Evolutionary conservation across 1,140 invertebrate genomes (phyloP), one percentile per base, ranked within the genome.

Genomic region (Hypsibius dujardini): DNA sequence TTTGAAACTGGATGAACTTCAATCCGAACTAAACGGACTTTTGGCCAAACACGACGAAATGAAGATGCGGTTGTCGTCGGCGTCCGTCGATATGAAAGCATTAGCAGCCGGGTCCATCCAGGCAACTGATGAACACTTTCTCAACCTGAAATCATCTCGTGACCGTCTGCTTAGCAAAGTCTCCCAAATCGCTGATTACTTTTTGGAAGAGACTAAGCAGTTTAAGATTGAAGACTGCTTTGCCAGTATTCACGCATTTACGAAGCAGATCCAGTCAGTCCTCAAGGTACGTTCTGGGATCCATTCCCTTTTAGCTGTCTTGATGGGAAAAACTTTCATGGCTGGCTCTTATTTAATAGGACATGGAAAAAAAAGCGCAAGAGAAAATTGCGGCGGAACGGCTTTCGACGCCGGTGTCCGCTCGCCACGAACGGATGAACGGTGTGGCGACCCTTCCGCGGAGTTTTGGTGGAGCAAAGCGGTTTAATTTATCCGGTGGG

Each of bases 171-270:
- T 56, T 7, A n/a, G 7, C n/a, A 56, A n/a, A 7, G n/a, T 56
- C 50, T 12, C 7, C 7, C 7, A 56, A n/a, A n/a, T 56, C 7
- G 50, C 50, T n/a, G 50, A 56, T 56, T 56, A 56, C n/a, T 56
- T 56, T n/a, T 7, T 56, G 7, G 50, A 56, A 56, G 50, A 56
- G 7, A 7, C n/a, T 12, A n/a, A 7, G 50, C 50, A 56, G 50
- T 56, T 56, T n/a, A 56, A 56, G 50, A 56, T 56, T 56, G 50
- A 56, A n/a, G 50, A 56, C 7, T 56, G 50, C 50, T 56, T 56
- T 56, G n/a, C 7, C 7, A 56, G 50, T 56, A n/a, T 56, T n/a
- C 7, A n/a, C 50, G 50, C n/a, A 12, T 56, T 56, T n/a, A n/a
- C n/a, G 7, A 56, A 56, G n/a, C 50, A 56, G 50, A 56, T 56